Conservation (phyloP, 2,888 invertebrate genomes). For the Chaetogeoica ovagalla region DNA sequence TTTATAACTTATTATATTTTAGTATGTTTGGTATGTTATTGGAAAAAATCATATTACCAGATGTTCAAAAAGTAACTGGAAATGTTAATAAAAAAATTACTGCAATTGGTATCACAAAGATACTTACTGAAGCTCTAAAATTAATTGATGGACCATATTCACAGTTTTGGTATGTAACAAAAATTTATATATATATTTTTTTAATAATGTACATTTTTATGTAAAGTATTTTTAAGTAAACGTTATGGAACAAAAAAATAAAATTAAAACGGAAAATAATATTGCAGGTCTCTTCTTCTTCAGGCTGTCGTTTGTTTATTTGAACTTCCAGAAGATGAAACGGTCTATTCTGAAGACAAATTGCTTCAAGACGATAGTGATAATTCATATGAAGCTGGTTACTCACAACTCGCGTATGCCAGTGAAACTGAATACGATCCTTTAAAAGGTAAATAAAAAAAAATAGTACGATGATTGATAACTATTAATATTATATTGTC, state of each 20-base stretch:
- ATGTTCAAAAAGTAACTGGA: constrained; percentile 84
- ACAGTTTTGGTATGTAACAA: constrained; percentile 61
- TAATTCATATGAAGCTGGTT: constrained; percentile 83
- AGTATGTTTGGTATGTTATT: constrained; percentile 96
- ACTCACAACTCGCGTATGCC: constrained; percentile 85
- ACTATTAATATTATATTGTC: neutral
- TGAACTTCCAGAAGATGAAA: constrained; percentile 85
- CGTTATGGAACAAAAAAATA: no score
- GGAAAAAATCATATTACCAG: constrained; percentile 83
- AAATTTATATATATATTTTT: neutral
- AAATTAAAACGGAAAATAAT: neutral
- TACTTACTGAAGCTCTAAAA: constrained; percentile 77
- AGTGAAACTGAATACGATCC: constrained; percentile 76
- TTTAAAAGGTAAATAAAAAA: constrained; percentile 65
- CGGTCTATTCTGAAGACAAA: constrained; percentile 74
- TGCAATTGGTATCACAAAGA: constrained; percentile 83
- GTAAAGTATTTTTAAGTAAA: no score
- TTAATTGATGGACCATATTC: constrained; percentile 71
- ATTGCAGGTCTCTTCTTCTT: constrained; percentile 61
- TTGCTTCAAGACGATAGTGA: constrained; percentile 85
- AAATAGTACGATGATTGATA: neutral
- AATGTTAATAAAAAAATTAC: constrained; percentile 85
- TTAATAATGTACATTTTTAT: no score
- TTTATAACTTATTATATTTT: constrained; percentile 54
- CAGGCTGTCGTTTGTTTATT: constrained; percentile 81